Base-by-base conservation (phyloP, 2,113 vertebrate genomes). In the Plecturocebus donacophilus region DNA sequence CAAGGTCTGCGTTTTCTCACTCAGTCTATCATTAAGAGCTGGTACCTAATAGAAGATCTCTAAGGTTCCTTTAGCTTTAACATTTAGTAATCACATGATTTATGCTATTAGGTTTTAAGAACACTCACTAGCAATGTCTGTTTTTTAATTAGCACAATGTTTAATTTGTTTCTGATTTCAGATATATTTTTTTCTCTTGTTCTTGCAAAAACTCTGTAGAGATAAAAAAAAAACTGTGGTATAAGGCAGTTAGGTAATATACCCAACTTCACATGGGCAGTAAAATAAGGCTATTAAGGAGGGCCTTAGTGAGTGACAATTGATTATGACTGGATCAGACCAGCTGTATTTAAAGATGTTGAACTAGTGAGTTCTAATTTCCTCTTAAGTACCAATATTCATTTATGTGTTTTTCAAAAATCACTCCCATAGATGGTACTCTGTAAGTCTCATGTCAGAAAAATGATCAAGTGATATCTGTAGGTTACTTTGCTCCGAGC, bases 131-230 rank as follows among this genome's bases (percentile, higher is more conserved):
- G 40, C 32, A n/a, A 23, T 42, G 5, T 73, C 40, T 79, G 21
- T 21, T 40, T 38, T 81, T 56, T 92, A 61, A 54, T 58, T 56
- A 70, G 66, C 16, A 68, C 35, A 35, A 52, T 56, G 21, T 87
- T 87, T 83, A 61, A 83, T 92, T 47, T 25, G 11, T 81, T 95
- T 83, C 17, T 84, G 40, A 84, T 32, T 90, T 58, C 73, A 96
- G 73, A n/a, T 30, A 75, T 0, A 45, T 19, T 40, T 94, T 87
- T 95, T 87, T 92, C 25, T 92, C n/a, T 66, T 87, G 20, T 87
- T 77, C 42, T 27, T 94, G 56, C 84, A 35, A 81, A 73, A 87
- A 95, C 2, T 9, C 49, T 87, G 27, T 9, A 79, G 32, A 52
- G 81, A 64, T 45, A 61, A 80, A 82, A 91, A 82, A 91, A 42